Percentiles rank a stretch among this genome's conserved stretches.
Conservation (phyloP, 2,797 vertebrate genomes). For the Poeciliopsis infans region DNA sequence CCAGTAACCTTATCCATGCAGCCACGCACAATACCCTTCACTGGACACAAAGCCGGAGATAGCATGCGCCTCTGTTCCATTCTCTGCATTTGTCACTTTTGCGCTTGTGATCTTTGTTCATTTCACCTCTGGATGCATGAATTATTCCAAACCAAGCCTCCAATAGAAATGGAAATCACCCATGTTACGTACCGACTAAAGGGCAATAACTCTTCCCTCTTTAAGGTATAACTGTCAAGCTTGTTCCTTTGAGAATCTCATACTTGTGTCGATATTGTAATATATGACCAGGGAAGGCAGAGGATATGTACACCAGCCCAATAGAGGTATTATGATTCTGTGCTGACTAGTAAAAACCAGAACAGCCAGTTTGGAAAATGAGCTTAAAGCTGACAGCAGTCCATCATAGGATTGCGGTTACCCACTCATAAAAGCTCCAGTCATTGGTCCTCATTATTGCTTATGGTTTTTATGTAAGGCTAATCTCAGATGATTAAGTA, state of each 20-base stretch:
- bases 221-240: constrained; percentile 61
- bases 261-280: constrained; percentile 52
- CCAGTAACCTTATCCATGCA: constrained; percentile 69
- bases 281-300: constrained; percentile 57
- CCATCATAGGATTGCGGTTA: constrained; percentile 40
- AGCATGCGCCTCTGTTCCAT: constrained; percentile 58
- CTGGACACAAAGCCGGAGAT: constrained; percentile 75
- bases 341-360: constrained; percentile 26
- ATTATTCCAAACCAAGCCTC: constrained; percentile 66
- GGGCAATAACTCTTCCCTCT: constrained; percentile 66
- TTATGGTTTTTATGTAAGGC: constrained; percentile 44
- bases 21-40: constrained; percentile 75
- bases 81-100: constrained; percentile 81
- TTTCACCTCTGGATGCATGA: constrained; percentile 74
- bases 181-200: constrained; percentile 55
- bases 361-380: constrained; percentile 42
- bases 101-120: constrained; percentile 74
- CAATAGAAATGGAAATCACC: constrained; percentile 77
- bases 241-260: constrained; percentile 67
- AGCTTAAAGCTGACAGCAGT: constrained; percentile 44
- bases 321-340: constrained; percentile 46
- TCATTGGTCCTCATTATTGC: constrained; percentile 36
- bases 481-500: constrained; percentile 61
- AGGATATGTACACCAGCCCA: constrained; percentile 26
- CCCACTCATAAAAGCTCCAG: constrained; percentile 34